Conservation (phyloP, 2,797 vertebrate species). For the Nothura maculosa region DNA sequence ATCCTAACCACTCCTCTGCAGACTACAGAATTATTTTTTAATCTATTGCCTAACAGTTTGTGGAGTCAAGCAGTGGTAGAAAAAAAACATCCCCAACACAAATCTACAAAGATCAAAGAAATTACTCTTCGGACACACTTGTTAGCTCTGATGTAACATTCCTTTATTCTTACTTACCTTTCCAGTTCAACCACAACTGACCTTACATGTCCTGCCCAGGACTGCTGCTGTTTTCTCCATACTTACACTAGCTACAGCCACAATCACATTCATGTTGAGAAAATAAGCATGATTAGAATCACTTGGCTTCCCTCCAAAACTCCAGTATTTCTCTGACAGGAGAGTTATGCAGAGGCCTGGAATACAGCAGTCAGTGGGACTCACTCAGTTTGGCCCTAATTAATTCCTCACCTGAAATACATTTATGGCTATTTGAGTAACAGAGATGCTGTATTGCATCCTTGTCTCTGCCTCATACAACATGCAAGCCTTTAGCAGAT, state of each 20-base stretch:
- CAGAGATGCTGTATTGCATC: background rate
- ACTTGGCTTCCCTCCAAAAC: background rate
- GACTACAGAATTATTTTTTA: background rate
- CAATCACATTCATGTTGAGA: background rate
- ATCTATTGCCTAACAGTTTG: background rate
- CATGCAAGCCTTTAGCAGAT: background rate
- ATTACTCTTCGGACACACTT: background rate
- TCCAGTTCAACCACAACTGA: background rate
- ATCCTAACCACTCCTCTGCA: background rate
- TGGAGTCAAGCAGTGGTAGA: background rate
- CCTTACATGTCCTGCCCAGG: background rate
- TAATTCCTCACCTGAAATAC: background rate
- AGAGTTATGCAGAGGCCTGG: background rate
- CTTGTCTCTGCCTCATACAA: background rate
- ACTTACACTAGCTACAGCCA: fast-evolving
- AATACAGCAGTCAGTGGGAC: background rate
- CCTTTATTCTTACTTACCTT: background rate
- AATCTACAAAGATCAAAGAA: background rate
- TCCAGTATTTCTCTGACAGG: background rate
- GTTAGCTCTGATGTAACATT: background rate
- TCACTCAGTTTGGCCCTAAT: background rate
- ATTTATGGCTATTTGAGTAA: background rate
- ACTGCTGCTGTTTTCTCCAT: background rate
- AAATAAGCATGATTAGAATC: background rate
- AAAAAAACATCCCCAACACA: background rate